phyloP scores from a whole-genome alignment of 2,113 vertebrate species.

The Trematomus loennbergii region DNA sequence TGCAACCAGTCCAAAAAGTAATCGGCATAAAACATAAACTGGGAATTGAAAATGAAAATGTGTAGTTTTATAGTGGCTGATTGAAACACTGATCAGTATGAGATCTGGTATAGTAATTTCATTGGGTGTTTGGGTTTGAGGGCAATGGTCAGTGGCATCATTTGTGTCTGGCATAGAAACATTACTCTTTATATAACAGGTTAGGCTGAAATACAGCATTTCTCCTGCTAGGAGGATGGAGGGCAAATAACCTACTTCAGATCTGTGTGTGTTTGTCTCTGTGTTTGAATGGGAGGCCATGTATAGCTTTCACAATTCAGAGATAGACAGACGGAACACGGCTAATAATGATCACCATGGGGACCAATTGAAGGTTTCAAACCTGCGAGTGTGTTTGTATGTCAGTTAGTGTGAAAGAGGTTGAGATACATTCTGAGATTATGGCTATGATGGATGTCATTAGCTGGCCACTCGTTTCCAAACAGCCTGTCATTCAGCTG shows the following conservation, averaged over 20 bases:
- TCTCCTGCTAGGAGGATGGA: constrained; percentile 9
- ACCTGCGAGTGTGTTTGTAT: constrained; percentile 39
- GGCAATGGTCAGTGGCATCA: not conserved
- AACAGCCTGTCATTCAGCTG: constrained; percentile 45
- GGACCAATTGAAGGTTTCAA: constrained; percentile 58
- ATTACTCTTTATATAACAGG: constrained; percentile 21
- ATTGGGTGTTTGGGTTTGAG: not conserved
- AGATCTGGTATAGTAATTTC: not conserved
- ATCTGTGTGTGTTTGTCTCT: constrained; percentile 24
- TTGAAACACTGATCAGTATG: constrained; percentile 15
- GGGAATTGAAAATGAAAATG: constrained; percentile 9
- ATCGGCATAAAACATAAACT: not conserved
- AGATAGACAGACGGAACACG: constrained; percentile 54
- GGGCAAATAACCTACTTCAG: constrained; percentile 1
- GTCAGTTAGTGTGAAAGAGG: constrained; percentile 19
- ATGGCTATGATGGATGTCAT: constrained; percentile 52
- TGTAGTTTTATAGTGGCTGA: constrained; percentile 17
- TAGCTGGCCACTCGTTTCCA: constrained; percentile 37
- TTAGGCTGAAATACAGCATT: not conserved
- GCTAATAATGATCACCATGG: constrained; percentile 67
- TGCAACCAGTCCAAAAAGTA: not conserved
- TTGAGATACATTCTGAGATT: constrained; percentile 48
- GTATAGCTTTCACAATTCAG: constrained; percentile 22
- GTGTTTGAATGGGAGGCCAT: not conserved
- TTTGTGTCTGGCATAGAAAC: constrained; percentile 28